These are phyloP conservation scores for Osmerus mordax DNA, from an alignment of 2,113 vertebrate genomes.

Conservation along the genomic window DNA sequence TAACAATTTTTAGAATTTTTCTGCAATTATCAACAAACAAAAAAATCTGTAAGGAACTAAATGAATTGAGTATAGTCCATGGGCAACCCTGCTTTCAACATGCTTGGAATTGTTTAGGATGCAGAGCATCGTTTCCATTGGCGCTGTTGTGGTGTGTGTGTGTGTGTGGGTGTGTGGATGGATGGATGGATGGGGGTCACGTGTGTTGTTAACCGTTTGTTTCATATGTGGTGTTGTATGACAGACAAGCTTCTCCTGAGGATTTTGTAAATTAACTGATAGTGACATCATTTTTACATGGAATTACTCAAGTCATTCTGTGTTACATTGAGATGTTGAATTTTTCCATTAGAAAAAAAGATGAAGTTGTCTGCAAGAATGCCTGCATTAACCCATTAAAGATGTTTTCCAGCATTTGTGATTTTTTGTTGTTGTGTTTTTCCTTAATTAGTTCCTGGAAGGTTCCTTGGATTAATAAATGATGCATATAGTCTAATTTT, in stretches of 20 bases:
- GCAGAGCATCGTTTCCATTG: conserved; percentile 69
- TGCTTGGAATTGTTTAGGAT: conserved; percentile 65
- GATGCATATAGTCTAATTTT: too few species aligned
- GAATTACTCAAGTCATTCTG: conserved; percentile 56
- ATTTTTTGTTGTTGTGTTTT: neutral
- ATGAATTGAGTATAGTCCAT: conserved; percentile 56
- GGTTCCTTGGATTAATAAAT: neutral
- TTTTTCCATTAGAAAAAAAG: conserved; percentile 24
- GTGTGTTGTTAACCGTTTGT: conserved; percentile 39
- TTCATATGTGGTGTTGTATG: conserved; percentile 62
- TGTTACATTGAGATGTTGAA: conserved; percentile 61
- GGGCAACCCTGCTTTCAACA: conserved; percentile 57
- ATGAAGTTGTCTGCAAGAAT: conserved; percentile 63
- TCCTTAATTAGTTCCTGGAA: neutral
- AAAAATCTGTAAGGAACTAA: conserved; percentile 62
- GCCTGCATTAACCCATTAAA: conserved; percentile 77
- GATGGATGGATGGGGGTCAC: conserved; percentile 58
- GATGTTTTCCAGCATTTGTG: conserved; percentile 64
- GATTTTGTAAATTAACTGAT: conserved; percentile 59
- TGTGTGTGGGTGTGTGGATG: conserved; percentile 11
- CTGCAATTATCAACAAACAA: conserved; percentile 50
- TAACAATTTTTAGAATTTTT: conserved; percentile 55
- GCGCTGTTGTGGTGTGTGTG: conserved; percentile 42
- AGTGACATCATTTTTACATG: conserved; percentile 62
- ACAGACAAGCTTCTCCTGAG: conserved; percentile 53